phyloP scores from a whole-genome alignment of 2,797 vertebrate species.

The Euphonia xanthogaster region DNA sequence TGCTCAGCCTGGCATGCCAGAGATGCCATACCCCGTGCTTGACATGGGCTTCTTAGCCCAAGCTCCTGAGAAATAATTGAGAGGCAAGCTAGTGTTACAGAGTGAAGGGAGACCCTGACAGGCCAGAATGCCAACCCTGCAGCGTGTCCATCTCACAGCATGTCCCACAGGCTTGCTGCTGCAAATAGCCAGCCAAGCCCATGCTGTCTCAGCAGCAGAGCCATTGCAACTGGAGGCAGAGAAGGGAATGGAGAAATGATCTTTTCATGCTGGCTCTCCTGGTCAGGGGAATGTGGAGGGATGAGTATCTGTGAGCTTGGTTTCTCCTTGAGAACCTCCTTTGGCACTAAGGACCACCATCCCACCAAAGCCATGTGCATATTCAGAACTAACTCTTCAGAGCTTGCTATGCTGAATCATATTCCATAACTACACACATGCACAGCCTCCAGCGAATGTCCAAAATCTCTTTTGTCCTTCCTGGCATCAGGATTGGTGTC shows the following conservation, averaged over 20 bases:
- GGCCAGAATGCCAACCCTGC: not conserved
- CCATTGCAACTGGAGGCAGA: not conserved
- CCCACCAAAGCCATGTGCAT: not conserved
- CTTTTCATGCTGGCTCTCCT: not conserved
- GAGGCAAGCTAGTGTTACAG: not conserved
- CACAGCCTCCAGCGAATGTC: not conserved
- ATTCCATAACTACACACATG: not conserved
- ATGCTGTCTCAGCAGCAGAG: not conserved
- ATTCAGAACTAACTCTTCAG: not conserved
- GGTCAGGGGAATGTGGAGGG: not conserved
- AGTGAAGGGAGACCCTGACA: not conserved
- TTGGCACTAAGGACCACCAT: not conserved
- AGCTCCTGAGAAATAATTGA: not conserved
- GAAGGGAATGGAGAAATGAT: not conserved
- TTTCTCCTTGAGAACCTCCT: not conserved
- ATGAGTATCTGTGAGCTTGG: fast-evolving
- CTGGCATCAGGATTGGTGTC: not conserved
- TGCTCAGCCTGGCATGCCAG: conserved; percentile 53
- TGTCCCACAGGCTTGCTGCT: not conserved
- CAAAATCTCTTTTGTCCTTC: not conserved
- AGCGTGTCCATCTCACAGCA: not conserved
- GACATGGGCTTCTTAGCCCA: not conserved
- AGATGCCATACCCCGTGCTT: conserved; percentile 4
- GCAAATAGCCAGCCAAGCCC: not conserved
- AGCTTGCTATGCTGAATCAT: not conserved